A percentile compares a stretch with the other conserved stretches of the same genome.
These are phyloP conservation scores for Bombus superbus DNA, from an alignment of 1,140 invertebrate genomes.

Conservation along the genomic window DNA sequence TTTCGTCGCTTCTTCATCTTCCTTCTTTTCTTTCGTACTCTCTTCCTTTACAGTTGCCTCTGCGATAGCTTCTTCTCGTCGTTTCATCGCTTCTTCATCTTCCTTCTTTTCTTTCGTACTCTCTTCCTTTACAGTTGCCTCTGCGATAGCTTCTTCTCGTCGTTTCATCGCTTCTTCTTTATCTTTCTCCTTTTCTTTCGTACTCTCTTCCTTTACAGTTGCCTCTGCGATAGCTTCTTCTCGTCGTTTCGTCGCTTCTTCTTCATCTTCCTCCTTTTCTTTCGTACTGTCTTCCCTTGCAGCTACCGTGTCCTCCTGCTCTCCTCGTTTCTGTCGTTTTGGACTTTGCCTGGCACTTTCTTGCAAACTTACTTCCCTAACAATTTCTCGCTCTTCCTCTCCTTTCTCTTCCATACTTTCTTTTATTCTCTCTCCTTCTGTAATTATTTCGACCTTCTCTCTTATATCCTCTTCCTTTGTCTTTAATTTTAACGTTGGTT, in stretches of 20 bases:
- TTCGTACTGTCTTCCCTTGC: not conserved
- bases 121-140: not conserved
- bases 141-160: not conserved
- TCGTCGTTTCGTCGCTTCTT: not conserved
- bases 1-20: too few relatives aligned
- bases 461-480: not conserved
- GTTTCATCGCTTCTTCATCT: too few relatives aligned
- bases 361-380: not conserved
- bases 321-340: too few relatives aligned
- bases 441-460: not conserved
- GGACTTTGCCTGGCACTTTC: not conserved
- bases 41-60: too few relatives aligned
- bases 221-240: not conserved
- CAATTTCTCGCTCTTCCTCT: not conserved
- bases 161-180: not conserved
- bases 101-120: not conserved
- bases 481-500: not conserved
- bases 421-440: not conserved
- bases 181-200: not conserved
- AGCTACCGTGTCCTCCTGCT: not conserved
- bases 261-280: not conserved
- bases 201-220: not conserved
- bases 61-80: too few relatives aligned
- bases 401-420: slow-evolving; percentile 17
- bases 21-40: too few relatives aligned